Evolutionary conservation across 35 echinoderm and acorn worm species (phyloP).

Genomic region (Apostichopus japonicus): DNA sequence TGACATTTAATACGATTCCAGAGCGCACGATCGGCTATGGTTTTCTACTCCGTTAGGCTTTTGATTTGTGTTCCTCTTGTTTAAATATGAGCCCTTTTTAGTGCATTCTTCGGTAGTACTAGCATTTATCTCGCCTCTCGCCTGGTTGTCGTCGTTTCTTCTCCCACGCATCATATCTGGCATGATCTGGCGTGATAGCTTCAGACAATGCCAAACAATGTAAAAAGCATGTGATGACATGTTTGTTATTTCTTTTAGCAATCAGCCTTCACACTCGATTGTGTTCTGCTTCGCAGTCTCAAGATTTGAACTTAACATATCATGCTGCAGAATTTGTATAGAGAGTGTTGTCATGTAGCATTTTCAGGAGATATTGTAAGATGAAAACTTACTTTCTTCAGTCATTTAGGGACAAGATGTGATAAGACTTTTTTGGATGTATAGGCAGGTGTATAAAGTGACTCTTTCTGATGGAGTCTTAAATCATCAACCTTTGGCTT

Average conservation of each 20-base stretch:
- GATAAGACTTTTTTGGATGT: no score
- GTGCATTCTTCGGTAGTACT: neutral
- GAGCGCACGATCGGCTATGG: neutral
- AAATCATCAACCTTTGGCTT: no score
- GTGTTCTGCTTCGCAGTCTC: neutral
- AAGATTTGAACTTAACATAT: no score
- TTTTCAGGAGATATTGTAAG: no score
- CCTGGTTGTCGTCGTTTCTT: neutral
- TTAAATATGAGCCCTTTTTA: neutral
- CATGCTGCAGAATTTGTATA: no score
- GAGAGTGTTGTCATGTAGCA: no score
- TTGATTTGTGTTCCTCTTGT: neutral
- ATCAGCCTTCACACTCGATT: neutral
- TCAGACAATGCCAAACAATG: neutral
- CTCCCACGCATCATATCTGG: neutral
- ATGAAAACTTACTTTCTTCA: no score
- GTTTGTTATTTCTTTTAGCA: neutral
- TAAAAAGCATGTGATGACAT: neutral
- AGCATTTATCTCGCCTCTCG: neutral
- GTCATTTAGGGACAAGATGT: no score
- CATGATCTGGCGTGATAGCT: neutral
- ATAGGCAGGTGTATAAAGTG: no score
- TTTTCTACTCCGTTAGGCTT: neutral
- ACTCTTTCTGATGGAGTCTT: no score
- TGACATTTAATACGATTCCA: neutral